A percentile compares a stretch with the other conserved stretches of the same genome.
phyloP scores from a whole-genome alignment of 1,140 invertebrate genomes.

The Magallana ariakensis region DNA sequence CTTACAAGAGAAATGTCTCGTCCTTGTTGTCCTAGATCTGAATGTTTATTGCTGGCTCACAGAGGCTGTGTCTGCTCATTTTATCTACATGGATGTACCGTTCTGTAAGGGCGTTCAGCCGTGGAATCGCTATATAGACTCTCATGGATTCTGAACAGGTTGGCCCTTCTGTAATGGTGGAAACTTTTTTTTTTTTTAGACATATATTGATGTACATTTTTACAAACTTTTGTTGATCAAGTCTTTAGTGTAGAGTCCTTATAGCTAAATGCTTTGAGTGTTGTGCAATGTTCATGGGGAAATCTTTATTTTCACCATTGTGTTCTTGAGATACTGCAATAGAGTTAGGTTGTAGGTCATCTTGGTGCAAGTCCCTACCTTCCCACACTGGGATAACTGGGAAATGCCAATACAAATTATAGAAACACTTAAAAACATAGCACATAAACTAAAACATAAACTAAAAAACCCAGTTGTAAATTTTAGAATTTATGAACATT shows the following conservation, averaged over 20 bases:
- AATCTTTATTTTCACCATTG: constrained; percentile 29
- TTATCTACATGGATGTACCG: constrained; percentile 24
- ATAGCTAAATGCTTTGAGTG: constrained; percentile 34
- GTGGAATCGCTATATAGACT: neutral
- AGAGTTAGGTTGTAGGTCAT: constrained; percentile 28
- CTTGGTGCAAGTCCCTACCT: constrained; percentile 30
- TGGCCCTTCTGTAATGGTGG: neutral
- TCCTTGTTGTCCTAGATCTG: constrained; percentile 19
- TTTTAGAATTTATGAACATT: too few relatives aligned
- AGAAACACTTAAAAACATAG: neutral
- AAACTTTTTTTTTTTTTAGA: constrained; percentile 27
- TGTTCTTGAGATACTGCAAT: constrained; percentile 28
- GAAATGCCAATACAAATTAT: neutral
- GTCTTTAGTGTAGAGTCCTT: constrained; percentile 27
- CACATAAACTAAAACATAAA: neutral
- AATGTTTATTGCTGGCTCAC: constrained; percentile 14
- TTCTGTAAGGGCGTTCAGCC: neutral
- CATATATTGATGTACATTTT: constrained; percentile 33
- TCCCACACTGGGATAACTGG: neutral
- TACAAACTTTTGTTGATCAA: constrained; percentile 9
- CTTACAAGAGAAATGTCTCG: constrained; percentile 36
- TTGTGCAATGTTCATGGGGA: constrained; percentile 28
- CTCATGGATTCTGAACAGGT: neutral
- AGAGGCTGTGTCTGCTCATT: constrained; percentile 35
- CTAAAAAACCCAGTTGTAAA: too few relatives aligned